phyloP scores from a whole-genome alignment of 2,797 vertebrate species.

The Pristis pectinata region DNA sequence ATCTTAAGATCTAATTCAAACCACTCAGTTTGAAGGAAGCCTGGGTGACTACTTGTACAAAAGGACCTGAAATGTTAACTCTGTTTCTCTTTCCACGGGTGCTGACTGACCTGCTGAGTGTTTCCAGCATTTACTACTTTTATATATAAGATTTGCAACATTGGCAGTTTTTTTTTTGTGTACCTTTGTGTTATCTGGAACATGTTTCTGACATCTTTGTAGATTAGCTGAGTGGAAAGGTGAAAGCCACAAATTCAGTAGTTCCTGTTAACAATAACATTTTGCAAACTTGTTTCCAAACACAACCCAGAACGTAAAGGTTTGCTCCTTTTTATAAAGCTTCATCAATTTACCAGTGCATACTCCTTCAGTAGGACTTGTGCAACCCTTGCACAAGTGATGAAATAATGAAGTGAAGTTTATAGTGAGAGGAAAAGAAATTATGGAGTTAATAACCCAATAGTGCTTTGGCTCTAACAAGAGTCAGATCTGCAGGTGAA shows the following conservation, averaged over 20 bases:
- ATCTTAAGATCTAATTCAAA: not conserved
- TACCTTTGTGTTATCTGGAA: not conserved
- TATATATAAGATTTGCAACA: too few species aligned
- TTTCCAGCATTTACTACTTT: too few species aligned
- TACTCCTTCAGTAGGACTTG: not conserved
- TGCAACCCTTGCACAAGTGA: not conserved
- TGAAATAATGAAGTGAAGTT: not conserved
- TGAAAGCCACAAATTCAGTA: not conserved
- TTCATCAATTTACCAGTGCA: not conserved
- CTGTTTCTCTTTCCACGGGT: too few species aligned
- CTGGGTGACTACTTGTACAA: too few species aligned
- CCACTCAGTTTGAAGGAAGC: not conserved
- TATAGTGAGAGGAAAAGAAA: not conserved
- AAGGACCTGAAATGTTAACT: too few species aligned
- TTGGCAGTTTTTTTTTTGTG: too few species aligned
- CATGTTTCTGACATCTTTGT: not conserved
- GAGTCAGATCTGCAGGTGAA: not conserved
- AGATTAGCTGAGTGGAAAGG: not conserved
- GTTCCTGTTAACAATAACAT: not conserved
- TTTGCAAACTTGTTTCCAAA: not conserved
- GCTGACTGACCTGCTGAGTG: too few species aligned
- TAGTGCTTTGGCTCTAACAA: not conserved
- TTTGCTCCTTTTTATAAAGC: not conserved
- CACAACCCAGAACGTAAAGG: not conserved
- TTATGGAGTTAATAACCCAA: not conserved